Conservation (phyloP, 2,113 vertebrate species). For the Podarcis raffonei region DNA sequence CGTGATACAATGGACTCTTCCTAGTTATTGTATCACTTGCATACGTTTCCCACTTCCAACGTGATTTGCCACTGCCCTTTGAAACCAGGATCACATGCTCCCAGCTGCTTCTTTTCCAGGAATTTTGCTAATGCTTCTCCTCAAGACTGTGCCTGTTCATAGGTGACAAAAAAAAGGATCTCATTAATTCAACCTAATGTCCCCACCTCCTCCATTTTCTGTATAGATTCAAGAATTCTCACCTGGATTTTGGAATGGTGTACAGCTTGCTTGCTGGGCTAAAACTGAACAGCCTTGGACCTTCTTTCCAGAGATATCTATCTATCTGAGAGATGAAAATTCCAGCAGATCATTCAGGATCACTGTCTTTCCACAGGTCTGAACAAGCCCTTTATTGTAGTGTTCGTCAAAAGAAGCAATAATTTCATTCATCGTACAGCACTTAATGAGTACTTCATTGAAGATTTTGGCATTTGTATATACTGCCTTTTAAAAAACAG, state of each 20-base stretch:
- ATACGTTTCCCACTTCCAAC: not conserved
- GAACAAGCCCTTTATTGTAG: not conserved
- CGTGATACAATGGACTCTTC: not conserved
- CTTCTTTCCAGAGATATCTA: slow-evolving; percentile 93
- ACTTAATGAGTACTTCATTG: not conserved
- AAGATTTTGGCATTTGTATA: not conserved
- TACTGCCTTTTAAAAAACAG: not conserved
- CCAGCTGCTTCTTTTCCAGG: not conserved
- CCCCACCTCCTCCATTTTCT: not conserved
- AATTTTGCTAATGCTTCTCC: not conserved
- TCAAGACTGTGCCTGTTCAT: not conserved
- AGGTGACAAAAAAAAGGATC: not conserved
- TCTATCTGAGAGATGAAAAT: slow-evolving; percentile 92
- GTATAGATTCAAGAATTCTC: slow-evolving; percentile 90
- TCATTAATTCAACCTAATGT: too few species aligned
- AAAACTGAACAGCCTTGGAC: slow-evolving; percentile 88
- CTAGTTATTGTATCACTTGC: not conserved
- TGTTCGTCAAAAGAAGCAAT: too few species aligned
- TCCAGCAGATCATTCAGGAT: slow-evolving; percentile 91
- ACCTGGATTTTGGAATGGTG: slow-evolving; percentile 91
- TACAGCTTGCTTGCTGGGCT: slow-evolving; percentile 93
- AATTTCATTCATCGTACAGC: not conserved
- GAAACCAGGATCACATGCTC: not conserved
- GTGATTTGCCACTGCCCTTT: not conserved
- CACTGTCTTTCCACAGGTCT: slow-evolving; percentile 92